Evolutionary conservation across 2,797 vertebrate species (phyloP), one percentile per base, ranked within the genome.

Genomic region (Gallinago solitaria): DNA sequence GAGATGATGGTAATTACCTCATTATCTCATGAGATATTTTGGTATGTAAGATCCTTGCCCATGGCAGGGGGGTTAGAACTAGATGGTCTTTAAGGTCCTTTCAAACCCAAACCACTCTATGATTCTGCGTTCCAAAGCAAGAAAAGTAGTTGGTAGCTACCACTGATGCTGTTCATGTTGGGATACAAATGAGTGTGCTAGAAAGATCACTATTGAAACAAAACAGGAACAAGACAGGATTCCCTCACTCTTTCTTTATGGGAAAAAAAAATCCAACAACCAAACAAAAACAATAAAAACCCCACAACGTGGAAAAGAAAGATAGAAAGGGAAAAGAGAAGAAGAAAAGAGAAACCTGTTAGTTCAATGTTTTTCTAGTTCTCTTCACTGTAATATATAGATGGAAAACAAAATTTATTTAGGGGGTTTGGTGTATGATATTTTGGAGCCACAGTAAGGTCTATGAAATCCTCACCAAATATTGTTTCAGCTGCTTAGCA

Each of bases 401-500:
- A 81, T 9, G 10, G 27, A 81, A 76, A 93, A 33, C 37, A 82
- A 82, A 95, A 91, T 4, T n/a, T 24, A 83, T 69, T 59, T 54
- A 88, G 33, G 25, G 9, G 5, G 11, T 35, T 63, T 54, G 9
- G n/a, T 71, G 11, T 25, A 33, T 70, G 67, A 92, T 80, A 88
- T 79, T 84, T 48, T 84, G 45, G n/a, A 91, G 63, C 67, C 87
- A 87, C 59, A 69, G 76, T 84, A 69, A 81, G 32, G 74, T 33
- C 65, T 90, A 33, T 39, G 51, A 93, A 93, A 84, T 73, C 60
- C 67, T 93, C 74, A 76, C 59, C 80, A 95, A 95, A 93, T 90
- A 76, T 90, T 95, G 35, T 93, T 96, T 95, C 89, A 94, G 90
- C 91, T 96, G 93, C 70, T 28, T 27, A 33, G 5, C 32, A 77